Conservation (phyloP, 2,113 vertebrate species). For the Larimichthys crocea region DNA sequence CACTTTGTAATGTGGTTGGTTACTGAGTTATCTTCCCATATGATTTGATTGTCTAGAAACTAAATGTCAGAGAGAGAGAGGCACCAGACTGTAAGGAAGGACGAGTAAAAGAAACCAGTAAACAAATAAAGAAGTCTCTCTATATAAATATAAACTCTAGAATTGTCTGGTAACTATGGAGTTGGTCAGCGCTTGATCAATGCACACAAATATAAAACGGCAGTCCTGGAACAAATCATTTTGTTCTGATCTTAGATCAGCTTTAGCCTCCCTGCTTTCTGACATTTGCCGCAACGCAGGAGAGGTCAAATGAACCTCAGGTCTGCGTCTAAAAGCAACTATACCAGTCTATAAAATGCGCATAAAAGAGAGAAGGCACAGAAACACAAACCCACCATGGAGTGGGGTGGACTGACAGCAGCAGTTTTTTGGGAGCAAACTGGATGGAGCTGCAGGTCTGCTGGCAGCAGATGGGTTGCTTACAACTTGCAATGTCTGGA, state of each 20-base stretch:
- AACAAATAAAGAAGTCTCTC: slow-evolving; percentile 76
- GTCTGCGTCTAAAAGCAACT: slow-evolving; percentile 65
- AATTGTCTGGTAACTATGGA: slow-evolving; percentile 63
- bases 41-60: slow-evolving; percentile 83
- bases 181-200: slow-evolving; percentile 62
- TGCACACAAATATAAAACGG: slow-evolving; percentile 75
- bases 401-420: slow-evolving; percentile 67
- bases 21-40: slow-evolving; percentile 52
- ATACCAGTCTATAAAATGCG: slow-evolving; percentile 72
- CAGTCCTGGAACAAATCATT: slow-evolving; percentile 58
- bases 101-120: slow-evolving; percentile 65
- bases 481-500: slow-evolving; percentile 40
- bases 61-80: slow-evolving; percentile 75
- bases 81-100: slow-evolving; percentile 77
- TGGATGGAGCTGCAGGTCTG: slow-evolving; percentile 62
- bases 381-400: slow-evolving; percentile 73
- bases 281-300: slow-evolving; percentile 27
- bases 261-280: slow-evolving; percentile 29
- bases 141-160: slow-evolving; percentile 83
- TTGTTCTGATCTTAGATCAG: slow-evolving; percentile 41
- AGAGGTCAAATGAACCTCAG: slow-evolving; percentile 47
- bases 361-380: slow-evolving; percentile 82
- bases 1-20: slow-evolving; percentile 44
- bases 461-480: slow-evolving; percentile 55
- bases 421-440: slow-evolving; percentile 60